Evolutionary conservation across 2,888 invertebrate genomes (phyloP).

Genomic region (Pollenia amentaria): DNA sequence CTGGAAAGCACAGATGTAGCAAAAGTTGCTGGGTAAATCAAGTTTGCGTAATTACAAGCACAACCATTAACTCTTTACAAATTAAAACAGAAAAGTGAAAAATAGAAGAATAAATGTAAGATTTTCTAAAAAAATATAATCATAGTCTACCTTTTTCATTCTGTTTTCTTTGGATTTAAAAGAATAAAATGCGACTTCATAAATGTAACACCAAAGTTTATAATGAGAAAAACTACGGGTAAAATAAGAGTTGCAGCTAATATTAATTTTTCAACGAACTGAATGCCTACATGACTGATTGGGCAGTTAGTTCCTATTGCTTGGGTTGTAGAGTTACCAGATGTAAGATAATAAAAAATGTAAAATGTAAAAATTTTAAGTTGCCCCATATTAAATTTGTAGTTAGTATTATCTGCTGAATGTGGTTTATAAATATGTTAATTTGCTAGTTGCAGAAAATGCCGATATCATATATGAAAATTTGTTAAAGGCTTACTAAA

Average conservation of each 20-base stretch:
- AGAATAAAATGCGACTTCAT: constrained; percentile 16
- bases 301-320: background rate
- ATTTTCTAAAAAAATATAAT: constrained; percentile 15
- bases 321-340: background rate
- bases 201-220: constrained; percentile 27
- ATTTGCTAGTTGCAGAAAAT: too few relatives aligned
- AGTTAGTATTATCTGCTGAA: too few relatives aligned
- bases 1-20: constrained; percentile 29
- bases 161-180: constrained; percentile 1
- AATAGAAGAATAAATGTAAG: background rate
- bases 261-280: constrained; percentile 31
- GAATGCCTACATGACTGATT: background rate
- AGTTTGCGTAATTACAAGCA: constrained; percentile 32
- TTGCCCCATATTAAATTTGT: too few relatives aligned
- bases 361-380: too few relatives aligned
- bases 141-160: constrained; percentile 3
- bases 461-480: too few relatives aligned
- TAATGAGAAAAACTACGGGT: background rate
- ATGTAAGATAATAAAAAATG: background rate
- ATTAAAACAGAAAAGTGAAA: background rate
- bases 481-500: too few relatives aligned
- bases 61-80: constrained; percentile 10
- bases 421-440: too few relatives aligned
- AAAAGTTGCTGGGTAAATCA: constrained; percentile 12
- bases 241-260: constrained; percentile 13